phyloP scores from a whole-genome alignment of 2,888 invertebrate genomes.

The Cheilosia pagana region DNA sequence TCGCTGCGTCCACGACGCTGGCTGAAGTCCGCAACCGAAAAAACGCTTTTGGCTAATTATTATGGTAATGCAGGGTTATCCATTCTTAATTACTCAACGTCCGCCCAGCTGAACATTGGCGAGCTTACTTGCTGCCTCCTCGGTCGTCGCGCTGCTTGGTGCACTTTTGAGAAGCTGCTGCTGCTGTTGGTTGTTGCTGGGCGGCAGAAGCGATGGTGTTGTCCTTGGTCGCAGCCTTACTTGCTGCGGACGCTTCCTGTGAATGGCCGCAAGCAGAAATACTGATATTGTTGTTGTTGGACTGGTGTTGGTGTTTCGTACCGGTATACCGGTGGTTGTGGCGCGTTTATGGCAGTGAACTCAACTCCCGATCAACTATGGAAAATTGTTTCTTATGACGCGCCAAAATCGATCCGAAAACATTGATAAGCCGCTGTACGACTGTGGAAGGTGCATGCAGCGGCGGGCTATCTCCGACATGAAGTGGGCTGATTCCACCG shows the following conservation, averaged over 20 bases:
- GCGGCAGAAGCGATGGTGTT: slow-evolving; percentile 66
- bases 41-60: slow-evolving; percentile 77
- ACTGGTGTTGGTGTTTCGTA: neutral
- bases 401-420: slow-evolving; percentile 74
- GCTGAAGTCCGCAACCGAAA: slow-evolving; percentile 57
- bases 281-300: slow-evolving; percentile 53
- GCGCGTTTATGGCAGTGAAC: slow-evolving; percentile 60
- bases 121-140: slow-evolving; percentile 44
- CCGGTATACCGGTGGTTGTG: slow-evolving; percentile 37
- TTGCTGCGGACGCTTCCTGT: slow-evolving; percentile 61
- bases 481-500: slow-evolving; percentile 63
- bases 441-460: slow-evolving; percentile 61
- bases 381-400: slow-evolving; percentile 75
- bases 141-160: neutral
- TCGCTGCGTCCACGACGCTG: slow-evolving; percentile 30
- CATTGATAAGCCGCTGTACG: slow-evolving; percentile 65
- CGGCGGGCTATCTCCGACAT: slow-evolving; percentile 51
- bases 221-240: slow-evolving; percentile 69
- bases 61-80: slow-evolving; percentile 77
- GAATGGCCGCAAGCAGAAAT: slow-evolving; percentile 59
- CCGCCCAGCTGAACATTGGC: slow-evolving; percentile 75
- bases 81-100: slow-evolving; percentile 77
- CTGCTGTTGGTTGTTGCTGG: slow-evolving; percentile 47
- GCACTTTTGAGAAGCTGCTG: slow-evolving; percentile 42
- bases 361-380: slow-evolving; percentile 73